Conservation (phyloP, 2,888 invertebrate species). For the Brenthis daphne region DNA sequence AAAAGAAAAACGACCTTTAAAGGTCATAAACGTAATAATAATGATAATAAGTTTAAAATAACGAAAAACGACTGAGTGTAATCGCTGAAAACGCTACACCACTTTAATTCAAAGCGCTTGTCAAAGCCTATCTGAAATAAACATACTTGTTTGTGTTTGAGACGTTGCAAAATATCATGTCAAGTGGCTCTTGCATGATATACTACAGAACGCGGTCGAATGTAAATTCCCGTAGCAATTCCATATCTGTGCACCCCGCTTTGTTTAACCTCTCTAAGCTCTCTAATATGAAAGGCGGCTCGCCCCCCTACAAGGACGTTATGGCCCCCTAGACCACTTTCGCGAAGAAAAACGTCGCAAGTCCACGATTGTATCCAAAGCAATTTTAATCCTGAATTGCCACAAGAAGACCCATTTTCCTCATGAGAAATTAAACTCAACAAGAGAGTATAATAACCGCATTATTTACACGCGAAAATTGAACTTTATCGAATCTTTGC, state of each 20-base stretch:
- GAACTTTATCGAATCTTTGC: constrained; percentile 52
- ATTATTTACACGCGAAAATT: constrained; percentile 53
- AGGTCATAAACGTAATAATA: constrained; percentile 15
- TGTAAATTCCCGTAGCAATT: constrained; percentile 41
- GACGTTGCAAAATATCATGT: constrained; percentile 25
- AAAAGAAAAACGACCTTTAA: constrained; percentile 18
- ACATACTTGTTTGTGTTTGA: constrained; percentile 13
- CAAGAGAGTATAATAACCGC: constrained; percentile 40
- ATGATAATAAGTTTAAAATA: constrained; percentile 18
- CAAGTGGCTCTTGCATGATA: constrained; percentile 29
- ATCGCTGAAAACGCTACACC: constrained; percentile 8
- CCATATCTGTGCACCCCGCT: constrained; percentile 40
- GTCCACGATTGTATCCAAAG: constrained; percentile 44
- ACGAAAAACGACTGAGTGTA: constrained; percentile 7
- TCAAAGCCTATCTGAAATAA: constrained; percentile 21
- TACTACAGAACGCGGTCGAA: constrained; percentile 36
- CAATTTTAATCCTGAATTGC: constrained; percentile 56
- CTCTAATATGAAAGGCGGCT: constrained; percentile 63
- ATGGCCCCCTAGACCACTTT: constrained; percentile 45
- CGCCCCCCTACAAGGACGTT: constrained; percentile 53
- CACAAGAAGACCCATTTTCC: constrained; percentile 41
- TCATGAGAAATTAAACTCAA: constrained; percentile 8
- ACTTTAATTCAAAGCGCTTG: constrained; percentile 10
- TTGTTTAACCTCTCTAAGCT: constrained; percentile 56
- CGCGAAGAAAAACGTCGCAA: constrained; percentile 50